Conservation (phyloP, 2,888 invertebrate genomes). For the Eupithecia centaureata region DNA sequence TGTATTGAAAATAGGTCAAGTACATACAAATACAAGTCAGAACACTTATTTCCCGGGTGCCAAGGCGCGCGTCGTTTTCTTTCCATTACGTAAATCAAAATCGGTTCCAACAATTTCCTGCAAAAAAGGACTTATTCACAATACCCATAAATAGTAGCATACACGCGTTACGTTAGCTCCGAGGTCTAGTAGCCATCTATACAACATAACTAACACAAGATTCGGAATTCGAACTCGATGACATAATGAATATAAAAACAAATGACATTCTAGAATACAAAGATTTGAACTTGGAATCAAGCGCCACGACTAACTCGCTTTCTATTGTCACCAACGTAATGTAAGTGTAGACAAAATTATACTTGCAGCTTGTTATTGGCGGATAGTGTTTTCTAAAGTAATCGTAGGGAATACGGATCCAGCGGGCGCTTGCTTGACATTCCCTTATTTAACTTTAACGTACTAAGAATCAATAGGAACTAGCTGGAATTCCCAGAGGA, state of each 20-base stretch:
- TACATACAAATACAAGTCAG: slow-evolving; percentile 11
- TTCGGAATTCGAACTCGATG: too few species aligned
- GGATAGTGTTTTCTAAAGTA: not conserved
- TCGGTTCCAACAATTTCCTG: slow-evolving; percentile 36
- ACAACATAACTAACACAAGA: too few species aligned
- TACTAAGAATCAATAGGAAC: slow-evolving; percentile 44
- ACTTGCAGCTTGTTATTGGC: not conserved
- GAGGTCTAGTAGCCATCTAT: not conserved
- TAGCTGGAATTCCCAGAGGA: slow-evolving; percentile 45
- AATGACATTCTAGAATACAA: not conserved
- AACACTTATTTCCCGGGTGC: slow-evolving; percentile 3
- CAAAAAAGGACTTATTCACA: slow-evolving; percentile 1
- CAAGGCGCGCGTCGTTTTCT: slow-evolving; percentile 10
- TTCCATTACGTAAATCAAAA: slow-evolving; percentile 34
- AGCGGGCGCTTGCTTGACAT: slow-evolving; percentile 20
- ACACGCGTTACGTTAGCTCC: not conserved
- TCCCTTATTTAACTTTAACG: slow-evolving; percentile 41
- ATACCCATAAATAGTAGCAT: not conserved
- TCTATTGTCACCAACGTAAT: not conserved
- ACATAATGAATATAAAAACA: not conserved
- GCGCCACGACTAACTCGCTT: not conserved
- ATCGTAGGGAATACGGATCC: slow-evolving; percentile 14
- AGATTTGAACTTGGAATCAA: not conserved
- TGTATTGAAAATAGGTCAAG: slow-evolving; percentile 1
- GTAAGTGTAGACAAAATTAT: not conserved